Percentiles rank a stretch among this genome's conserved stretches.
Evolutionary conservation across 1,140 invertebrate species (phyloP).

Genomic region (Agraylea sexmaculata): DNA sequence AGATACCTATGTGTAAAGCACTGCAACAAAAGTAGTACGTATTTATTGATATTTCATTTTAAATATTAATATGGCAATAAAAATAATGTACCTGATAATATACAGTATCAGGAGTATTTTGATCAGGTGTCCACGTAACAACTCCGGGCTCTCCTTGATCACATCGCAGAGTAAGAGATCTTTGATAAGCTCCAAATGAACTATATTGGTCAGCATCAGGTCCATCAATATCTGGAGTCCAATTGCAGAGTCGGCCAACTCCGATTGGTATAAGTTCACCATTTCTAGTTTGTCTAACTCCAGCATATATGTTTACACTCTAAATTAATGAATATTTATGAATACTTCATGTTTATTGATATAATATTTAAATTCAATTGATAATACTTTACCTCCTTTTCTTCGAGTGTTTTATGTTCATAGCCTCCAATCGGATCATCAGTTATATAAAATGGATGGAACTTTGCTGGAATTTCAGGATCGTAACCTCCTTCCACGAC

Average conservation of each 20-base stretch:
- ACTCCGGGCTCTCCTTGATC: constrained; percentile 73
- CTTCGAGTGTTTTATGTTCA: constrained; percentile 70
- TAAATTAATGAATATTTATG: no score
- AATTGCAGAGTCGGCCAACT: constrained; percentile 72
- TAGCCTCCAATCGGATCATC: constrained; percentile 86
- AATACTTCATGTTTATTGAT: no score
- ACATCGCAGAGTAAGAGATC: constrained; percentile 69
- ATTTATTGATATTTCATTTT: background rate
- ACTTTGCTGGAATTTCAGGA: constrained; percentile 63
- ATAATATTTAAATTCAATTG: no score
- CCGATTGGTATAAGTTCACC: constrained; percentile 59
- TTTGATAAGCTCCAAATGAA: constrained; percentile 81
- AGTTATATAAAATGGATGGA: constrained; percentile 93
- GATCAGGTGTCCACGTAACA: constrained; percentile 78
- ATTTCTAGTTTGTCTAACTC: constrained; percentile 51
- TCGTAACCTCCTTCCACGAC: constrained; percentile 79
- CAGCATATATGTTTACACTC: constrained; percentile 72
- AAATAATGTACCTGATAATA: constrained; percentile 71
- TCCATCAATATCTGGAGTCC: constrained; percentile 62
- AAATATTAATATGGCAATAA: constrained; percentile 7
- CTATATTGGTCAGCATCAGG: constrained; percentile 66
- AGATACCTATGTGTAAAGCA: constrained; percentile 86
- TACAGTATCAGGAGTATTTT: constrained; percentile 77
- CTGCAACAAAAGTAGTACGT: constrained; percentile 38
- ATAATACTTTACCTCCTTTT: constrained; percentile 52